Conservation (phyloP, 2,113 vertebrate genomes). For the Cephalopterus ornatus region DNA sequence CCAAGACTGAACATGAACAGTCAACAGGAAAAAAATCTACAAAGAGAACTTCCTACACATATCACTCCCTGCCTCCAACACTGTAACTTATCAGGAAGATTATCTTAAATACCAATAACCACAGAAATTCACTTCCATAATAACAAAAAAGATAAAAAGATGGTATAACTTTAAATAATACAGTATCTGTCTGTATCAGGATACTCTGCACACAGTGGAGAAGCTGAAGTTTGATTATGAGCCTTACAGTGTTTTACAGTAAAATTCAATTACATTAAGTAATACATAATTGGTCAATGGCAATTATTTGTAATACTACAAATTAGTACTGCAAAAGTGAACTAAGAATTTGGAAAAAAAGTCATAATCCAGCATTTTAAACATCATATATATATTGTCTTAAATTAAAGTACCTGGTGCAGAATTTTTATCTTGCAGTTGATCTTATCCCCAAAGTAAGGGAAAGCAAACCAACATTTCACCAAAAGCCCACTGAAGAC, state of each 20-base stretch:
- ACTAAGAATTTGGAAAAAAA: not conserved
- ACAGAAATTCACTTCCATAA: not conserved
- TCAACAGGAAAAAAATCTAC: not conserved
- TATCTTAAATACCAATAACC: not conserved
- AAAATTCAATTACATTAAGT: not conserved
- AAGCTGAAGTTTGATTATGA: not conserved
- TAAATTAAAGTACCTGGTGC: fast-evolving
- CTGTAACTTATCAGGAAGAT: not conserved
- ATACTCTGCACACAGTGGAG: not conserved
- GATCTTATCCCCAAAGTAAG: not conserved
- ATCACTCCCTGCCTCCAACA: not conserved
- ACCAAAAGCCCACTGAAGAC: not conserved
- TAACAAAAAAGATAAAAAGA: not conserved
- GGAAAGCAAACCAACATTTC: not conserved
- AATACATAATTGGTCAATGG: not conserved
- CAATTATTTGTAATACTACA: not conserved
- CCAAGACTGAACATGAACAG: not conserved
- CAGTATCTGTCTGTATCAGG: not conserved
- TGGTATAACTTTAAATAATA: not conserved
- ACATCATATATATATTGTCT: not conserved
- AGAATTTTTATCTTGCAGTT: not conserved
- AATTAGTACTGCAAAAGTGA: not conserved
- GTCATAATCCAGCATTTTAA: not conserved
- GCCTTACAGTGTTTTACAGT: not conserved
- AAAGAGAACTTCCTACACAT: not conserved